Base-by-base conservation (phyloP, 2,888 invertebrate genomes). In the Phasia obesa region DNA sequence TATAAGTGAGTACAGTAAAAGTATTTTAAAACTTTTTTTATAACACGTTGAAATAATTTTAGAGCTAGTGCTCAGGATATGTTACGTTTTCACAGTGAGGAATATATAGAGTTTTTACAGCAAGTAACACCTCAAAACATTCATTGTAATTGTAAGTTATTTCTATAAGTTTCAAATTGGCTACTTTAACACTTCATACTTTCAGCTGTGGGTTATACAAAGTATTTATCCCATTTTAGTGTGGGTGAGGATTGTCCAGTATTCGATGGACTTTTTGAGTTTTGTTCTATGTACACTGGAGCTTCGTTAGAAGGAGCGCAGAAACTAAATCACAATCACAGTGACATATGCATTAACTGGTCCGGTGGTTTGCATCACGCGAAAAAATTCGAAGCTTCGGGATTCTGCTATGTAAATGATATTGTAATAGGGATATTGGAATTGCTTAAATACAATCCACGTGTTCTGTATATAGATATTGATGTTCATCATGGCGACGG, bases 261-360 rank as follows among this genome's bases (percentile, higher is more conserved):
- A 0, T 97, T 97, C 89, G 98, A 99, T 90, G 99, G 99, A 0
- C 93, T 99, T 2, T 99, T 98, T 91, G 99, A 99, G 89, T 99
- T 99, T 91, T 99, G 99, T 90, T 97, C 97, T 70, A 94, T 98
- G 96, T 99, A 99, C 89, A 99, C 99, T 0, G 99, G 99, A 0
- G 99, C 99, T 0, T 99, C 99, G 0, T 91, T 99, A 62, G 99
- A 99, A 90, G 99, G 99, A 19, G 99, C 99, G 0, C 97, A 97
- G 91, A 98, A 99, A 90, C 91, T 99, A 0, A 99, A 99, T 89
- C 97, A 98, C 87, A 96, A 97, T 89, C 95, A 95, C 85, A 97
- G 97, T 91, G 99, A 99, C 91, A 98, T 99, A 85, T 99, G 99
- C 13, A 96, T 99, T 49, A 99, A 99, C 91, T 99, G 99, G 99